A percentile compares a stretch with the other conserved stretches of the same genome.
Evolutionary conservation across 2,113 vertebrate genomes (phyloP).

Genomic region (Bostrychus sinensis): DNA sequence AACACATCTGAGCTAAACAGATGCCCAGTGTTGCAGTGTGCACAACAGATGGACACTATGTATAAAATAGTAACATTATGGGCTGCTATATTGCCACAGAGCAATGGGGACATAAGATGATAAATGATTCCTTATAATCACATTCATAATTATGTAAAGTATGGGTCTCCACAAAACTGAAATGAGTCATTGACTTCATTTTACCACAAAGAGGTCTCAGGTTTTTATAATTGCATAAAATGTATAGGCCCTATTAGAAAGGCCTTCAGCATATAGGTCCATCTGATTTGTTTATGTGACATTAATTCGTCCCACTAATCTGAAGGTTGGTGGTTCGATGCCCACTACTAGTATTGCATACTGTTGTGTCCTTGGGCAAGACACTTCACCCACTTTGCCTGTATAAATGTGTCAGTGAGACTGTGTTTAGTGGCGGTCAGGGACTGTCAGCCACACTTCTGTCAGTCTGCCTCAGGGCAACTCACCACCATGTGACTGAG

Average conservation of each 20-base stretch:
- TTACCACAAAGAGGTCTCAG: not conserved
- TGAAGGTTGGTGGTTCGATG: too few relatives aligned
- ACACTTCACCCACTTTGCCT: too few relatives aligned
- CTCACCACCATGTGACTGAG: too few relatives aligned
- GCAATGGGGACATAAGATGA: slow-evolving; percentile 31
- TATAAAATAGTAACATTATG: slow-evolving; percentile 15
- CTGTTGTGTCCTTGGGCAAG: too few relatives aligned
- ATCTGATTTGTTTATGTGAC: too few relatives aligned
- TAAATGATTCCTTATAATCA: too few relatives aligned
- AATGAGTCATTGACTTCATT: not conserved
- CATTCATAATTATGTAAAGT: not conserved
- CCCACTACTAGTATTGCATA: too few relatives aligned
- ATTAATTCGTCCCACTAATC: too few relatives aligned
- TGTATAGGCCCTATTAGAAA: not conserved
- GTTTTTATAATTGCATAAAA: not conserved
- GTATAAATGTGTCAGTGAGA: too few relatives aligned
- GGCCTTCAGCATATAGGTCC: not conserved
- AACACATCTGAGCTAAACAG: slow-evolving; percentile 29
- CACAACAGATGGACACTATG: slow-evolving; percentile 46
- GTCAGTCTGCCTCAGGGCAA: too few relatives aligned
- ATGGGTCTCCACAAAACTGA: not conserved
- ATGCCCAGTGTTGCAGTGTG: slow-evolving; percentile 3
- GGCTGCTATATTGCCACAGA: slow-evolving; percentile 12
- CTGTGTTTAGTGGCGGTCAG: too few relatives aligned
- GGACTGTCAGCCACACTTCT: too few relatives aligned